Percentiles rank a stretch among this genome's conserved stretches.
These are phyloP conservation scores for Meganola albula DNA, from an alignment of 2,888 invertebrate species.

Conservation along the genomic window DNA sequence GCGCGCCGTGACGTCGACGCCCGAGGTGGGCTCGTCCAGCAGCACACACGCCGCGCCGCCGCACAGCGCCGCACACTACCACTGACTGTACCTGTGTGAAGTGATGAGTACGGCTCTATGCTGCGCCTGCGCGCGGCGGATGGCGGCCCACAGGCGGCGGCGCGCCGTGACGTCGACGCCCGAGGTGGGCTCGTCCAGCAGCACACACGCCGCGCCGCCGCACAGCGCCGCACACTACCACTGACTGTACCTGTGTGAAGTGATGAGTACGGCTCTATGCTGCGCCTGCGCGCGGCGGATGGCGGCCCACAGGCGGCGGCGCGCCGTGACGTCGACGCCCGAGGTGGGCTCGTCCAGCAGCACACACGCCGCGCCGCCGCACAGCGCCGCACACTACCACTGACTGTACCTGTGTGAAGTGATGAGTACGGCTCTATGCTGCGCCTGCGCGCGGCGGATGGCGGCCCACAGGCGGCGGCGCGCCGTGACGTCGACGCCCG, in stretches of 20 bases:
- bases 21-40: background rate
- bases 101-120: slow-evolving; percentile 80
- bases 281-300: slow-evolving; percentile 64
- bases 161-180: slow-evolving; percentile 84
- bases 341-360: slow-evolving; percentile 87
- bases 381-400: slow-evolving; percentile 32
- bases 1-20: background rate
- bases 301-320: slow-evolving; percentile 81
- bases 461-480: slow-evolving; percentile 81
- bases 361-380: slow-evolving; percentile 78
- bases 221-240: slow-evolving; percentile 33
- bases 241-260: slow-evolving; percentile 21
- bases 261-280: slow-evolving; percentile 78
- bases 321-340: slow-evolving; percentile 83
- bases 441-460: slow-evolving; percentile 62
- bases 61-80: slow-evolving; percentile 15
- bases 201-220: slow-evolving; percentile 79
- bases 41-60: too few relatives aligned
- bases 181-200: slow-evolving; percentile 86
- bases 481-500: slow-evolving; percentile 83
- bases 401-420: slow-evolving; percentile 45
- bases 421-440: slow-evolving; percentile 78
- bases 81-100: slow-evolving; percentile 78
- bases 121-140: slow-evolving; percentile 63
- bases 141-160: slow-evolving; percentile 80